phyloP scores from a whole-genome alignment of 2,113 vertebrate species.

The Hemiscyllium ocellatum region DNA sequence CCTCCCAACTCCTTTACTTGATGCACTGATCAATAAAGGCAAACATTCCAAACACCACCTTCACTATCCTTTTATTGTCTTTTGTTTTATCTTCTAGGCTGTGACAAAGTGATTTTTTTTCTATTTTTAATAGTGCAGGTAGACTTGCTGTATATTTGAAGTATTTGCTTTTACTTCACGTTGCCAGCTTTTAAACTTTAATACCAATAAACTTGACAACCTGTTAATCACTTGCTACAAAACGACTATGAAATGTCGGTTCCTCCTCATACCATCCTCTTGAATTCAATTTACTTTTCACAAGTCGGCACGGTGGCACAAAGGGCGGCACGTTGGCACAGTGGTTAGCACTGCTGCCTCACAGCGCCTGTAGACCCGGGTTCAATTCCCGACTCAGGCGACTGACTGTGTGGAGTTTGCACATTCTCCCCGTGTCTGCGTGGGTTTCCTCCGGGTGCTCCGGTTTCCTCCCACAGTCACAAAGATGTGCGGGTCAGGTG shows the following conservation, averaged over 20 bases:
- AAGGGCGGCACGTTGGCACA: too few species aligned
- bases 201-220: conserved; percentile 1
- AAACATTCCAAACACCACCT: neutral
- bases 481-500: too few species aligned
- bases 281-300: conserved; percentile 9
- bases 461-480: too few species aligned
- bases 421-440: too few species aligned
- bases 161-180: neutral
- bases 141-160: neutral
- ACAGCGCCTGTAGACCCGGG: too few species aligned
- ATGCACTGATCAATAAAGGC: too few species aligned
- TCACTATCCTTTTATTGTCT: neutral
- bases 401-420: too few species aligned
- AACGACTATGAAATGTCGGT: neutral
- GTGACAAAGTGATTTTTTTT: neutral
- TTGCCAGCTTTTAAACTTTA: neutral
- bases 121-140: neutral
- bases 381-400: too few species aligned
- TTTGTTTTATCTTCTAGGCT: neutral
- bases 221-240: neutral
- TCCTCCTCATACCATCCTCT: neutral
- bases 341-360: too few species aligned
- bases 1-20: too few species aligned
- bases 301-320: too few species aligned
- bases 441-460: too few species aligned